A percentile compares a stretch with the other conserved stretches of the same genome.
These are phyloP conservation scores for Perccottus glenii DNA, from an alignment of 2,113 vertebrate species.

Conservation along the genomic window DNA sequence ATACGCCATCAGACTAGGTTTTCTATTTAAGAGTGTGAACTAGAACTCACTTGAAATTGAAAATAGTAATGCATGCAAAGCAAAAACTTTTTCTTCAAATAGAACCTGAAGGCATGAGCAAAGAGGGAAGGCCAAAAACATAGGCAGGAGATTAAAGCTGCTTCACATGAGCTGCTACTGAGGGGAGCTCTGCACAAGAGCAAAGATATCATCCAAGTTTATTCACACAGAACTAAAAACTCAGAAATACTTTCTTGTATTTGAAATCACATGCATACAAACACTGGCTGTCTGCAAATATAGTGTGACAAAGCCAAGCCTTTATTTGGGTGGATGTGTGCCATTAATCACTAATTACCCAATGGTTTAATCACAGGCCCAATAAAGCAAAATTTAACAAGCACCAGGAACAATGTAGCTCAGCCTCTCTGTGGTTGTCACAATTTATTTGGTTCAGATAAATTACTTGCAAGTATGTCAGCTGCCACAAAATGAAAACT, in stretches of 20 bases:
- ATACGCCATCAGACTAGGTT: conserved; percentile 39
- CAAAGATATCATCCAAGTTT: conserved; percentile 66
- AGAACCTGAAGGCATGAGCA: conserved; percentile 51
- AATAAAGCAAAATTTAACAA: not conserved
- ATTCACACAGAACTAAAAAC: conserved; percentile 12
- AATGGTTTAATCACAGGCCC: not conserved
- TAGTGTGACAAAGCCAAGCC: not conserved
- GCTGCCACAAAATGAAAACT: conserved; percentile 21
- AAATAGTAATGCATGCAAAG: conserved; percentile 83
- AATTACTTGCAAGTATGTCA: not conserved
- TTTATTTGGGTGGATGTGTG: not conserved
- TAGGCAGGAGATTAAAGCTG: conserved; percentile 81
- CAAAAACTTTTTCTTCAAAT: conserved; percentile 78
- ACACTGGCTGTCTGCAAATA: not conserved
- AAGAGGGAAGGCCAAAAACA: conserved; percentile 30
- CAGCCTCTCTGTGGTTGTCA: not conserved
- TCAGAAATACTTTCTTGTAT: not conserved
- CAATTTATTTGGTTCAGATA: not conserved
- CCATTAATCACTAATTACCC: conserved; percentile 3
- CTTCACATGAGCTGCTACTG: conserved; percentile 71
- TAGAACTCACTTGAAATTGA: conserved; percentile 80
- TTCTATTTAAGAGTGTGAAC: conserved; percentile 51
- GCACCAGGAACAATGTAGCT: not conserved
- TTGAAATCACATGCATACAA: too few relatives aligned
- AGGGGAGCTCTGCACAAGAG: conserved; percentile 79